phyloP scores from a whole-genome alignment of 2,113 vertebrate genomes.

The Morone saxatilis region DNA sequence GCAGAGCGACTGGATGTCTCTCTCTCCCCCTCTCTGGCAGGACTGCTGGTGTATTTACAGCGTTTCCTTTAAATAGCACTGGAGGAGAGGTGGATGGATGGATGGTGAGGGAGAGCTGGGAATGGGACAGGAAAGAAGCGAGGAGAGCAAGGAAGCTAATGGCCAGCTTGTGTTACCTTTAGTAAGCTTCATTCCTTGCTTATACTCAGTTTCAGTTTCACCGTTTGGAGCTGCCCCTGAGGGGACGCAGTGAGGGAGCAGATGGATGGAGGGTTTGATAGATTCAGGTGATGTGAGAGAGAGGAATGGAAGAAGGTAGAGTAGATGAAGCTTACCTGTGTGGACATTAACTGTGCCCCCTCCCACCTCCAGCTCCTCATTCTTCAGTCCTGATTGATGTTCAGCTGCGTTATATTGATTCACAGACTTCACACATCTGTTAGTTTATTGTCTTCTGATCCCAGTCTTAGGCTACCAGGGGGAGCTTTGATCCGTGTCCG shows the following conservation, averaged over 20 bases:
- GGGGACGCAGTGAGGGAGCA: neutral
- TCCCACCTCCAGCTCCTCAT: neutral
- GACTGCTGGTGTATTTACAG: conserved; percentile 69
- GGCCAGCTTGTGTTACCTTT: conserved; percentile 71
- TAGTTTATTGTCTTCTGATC: conserved; percentile 39
- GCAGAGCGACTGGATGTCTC: conserved; percentile 13
- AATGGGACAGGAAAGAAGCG: conserved; percentile 29
- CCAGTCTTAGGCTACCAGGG: neutral
- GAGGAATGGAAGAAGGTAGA: neutral
- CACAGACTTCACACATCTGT: conserved; percentile 18
- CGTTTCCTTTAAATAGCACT: conserved; percentile 77
- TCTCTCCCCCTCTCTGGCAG: conserved; percentile 43
- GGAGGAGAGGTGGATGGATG: conserved; percentile 44
- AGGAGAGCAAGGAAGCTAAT: conserved; percentile 29
- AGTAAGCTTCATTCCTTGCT: conserved; percentile 61
- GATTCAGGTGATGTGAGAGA: conserved; percentile 6
- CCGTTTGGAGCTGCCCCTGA: conserved; percentile 23
- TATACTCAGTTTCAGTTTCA: conserved; percentile 35
- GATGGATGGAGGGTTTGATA: neutral
- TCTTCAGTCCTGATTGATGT: conserved; percentile 20
- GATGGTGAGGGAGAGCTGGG: conserved; percentile 26
- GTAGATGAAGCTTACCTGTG: conserved; percentile 8
- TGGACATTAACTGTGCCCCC: neutral
- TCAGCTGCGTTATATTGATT: conserved; percentile 13
- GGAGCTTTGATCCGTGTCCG: conserved; percentile 19